Evolutionary conservation across 2,888 invertebrate genomes (phyloP).

Genomic region (Deroplatys truncata): DNA sequence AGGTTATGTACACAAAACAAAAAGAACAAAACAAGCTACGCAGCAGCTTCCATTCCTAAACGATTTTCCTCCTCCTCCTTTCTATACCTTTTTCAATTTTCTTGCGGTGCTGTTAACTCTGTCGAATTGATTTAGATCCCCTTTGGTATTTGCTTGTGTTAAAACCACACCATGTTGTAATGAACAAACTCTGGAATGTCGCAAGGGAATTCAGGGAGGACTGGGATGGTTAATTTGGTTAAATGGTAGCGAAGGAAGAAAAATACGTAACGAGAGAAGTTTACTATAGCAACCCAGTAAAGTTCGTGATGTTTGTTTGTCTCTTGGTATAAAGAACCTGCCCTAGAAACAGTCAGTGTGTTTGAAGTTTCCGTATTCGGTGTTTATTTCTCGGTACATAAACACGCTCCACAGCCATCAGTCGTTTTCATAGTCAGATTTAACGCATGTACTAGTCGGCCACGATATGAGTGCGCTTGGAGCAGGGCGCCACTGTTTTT

Average conservation of each 20-base stretch:
- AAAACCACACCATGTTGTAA: background rate
- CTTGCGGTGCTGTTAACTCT: background rate
- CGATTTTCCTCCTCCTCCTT: background rate
- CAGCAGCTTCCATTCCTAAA: background rate
- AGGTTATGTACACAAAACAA: background rate
- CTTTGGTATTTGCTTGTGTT: background rate
- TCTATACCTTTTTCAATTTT: background rate
- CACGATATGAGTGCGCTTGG: too few species aligned
- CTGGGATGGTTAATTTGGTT: background rate
- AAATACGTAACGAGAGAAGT: background rate
- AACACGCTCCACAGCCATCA: too few species aligned
- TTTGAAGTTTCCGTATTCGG: too few species aligned
- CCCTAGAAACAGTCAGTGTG: too few species aligned
- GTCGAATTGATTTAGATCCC: background rate
- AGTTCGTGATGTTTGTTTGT: background rate
- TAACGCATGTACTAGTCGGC: too few species aligned
- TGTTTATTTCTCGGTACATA: too few species aligned
- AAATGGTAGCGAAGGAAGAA: background rate
- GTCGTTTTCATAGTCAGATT: too few species aligned
- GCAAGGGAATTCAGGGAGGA: background rate
- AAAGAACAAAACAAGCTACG: background rate
- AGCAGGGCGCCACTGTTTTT: too few species aligned
- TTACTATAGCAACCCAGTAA: background rate
- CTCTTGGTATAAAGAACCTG: background rate
- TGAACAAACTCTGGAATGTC: background rate